These are phyloP conservation scores for Metacarcinus magister DNA, from an alignment of 2,888 invertebrate species.

Conservation along the genomic window DNA sequence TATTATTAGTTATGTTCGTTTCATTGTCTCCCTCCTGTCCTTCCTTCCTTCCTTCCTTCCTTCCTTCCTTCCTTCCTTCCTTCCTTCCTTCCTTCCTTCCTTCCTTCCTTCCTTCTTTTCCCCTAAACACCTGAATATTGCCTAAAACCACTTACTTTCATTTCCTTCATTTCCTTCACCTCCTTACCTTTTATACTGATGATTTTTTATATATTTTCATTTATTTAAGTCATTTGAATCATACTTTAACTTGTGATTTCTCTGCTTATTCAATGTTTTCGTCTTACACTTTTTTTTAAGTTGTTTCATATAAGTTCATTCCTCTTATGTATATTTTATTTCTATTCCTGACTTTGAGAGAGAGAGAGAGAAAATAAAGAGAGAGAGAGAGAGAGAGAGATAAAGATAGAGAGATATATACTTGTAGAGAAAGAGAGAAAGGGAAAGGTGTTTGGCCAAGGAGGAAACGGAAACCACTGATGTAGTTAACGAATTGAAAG, in stretches of 20 bases:
- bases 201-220: not conserved
- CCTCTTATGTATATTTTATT: not conserved
- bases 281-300: no score
- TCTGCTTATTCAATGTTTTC: no score
- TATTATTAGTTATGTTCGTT: no score
- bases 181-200: not conserved
- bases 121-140: constrained; percentile 4
- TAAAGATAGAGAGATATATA: not conserved
- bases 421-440: not conserved
- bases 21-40: not conserved
- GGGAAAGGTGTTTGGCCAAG: not conserved
- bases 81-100: not conserved
- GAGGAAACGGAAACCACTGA: not conserved
- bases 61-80: not conserved
- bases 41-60: not conserved
- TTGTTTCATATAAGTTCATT: no score
- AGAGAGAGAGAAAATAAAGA: not conserved
- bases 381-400: not conserved
- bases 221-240: no score
- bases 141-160: not conserved
- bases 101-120: no score
- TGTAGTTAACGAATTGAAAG: not conserved
- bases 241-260: no score
- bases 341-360: not conserved
- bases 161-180: not conserved